These are phyloP conservation scores for Pardosa pseudoannulata DNA, from an alignment of 2,888 invertebrate genomes.

Conservation along the genomic window DNA sequence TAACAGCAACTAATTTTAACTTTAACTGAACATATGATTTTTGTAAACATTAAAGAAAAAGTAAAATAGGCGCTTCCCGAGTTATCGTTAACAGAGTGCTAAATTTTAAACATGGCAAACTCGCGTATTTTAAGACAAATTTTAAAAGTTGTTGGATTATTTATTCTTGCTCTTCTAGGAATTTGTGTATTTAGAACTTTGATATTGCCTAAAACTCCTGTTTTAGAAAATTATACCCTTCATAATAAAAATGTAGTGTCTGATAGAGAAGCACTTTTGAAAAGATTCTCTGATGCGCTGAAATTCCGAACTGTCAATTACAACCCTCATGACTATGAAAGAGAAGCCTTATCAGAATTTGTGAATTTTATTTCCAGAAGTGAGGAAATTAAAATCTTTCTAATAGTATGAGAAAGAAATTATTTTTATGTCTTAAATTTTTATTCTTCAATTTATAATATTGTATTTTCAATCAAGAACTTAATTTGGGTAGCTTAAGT, in stretches of 20 bases:
- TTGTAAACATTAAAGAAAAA: too few relatives aligned
- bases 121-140: background rate
- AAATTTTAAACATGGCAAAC: too few relatives aligned
- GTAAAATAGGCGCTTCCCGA: too few relatives aligned
- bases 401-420: too few relatives aligned
- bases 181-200: conserved; percentile 42
- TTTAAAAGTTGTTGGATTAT: background rate
- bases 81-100: too few relatives aligned
- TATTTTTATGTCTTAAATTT: too few relatives aligned
- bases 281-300: conserved; percentile 75
- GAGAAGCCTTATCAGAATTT: conserved; percentile 74
- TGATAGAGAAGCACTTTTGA: conserved; percentile 32
- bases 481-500: too few relatives aligned
- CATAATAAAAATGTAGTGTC: conserved; percentile 48
- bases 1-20: too few relatives aligned
- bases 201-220: conserved; percentile 10
- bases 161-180: background rate
- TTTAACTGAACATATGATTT: too few relatives aligned
- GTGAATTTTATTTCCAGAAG: conserved; percentile 75
- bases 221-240: conserved; percentile 10
- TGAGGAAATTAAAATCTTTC: conserved; percentile 71
- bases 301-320: conserved; percentile 75
- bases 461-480: too few relatives aligned
- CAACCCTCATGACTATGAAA: conserved; percentile 74
- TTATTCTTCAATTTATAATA: too few relatives aligned